These are phyloP conservation scores for Bufo gargarizans DNA, from an alignment of 2,113 vertebrate species.

Conservation along the genomic window DNA sequence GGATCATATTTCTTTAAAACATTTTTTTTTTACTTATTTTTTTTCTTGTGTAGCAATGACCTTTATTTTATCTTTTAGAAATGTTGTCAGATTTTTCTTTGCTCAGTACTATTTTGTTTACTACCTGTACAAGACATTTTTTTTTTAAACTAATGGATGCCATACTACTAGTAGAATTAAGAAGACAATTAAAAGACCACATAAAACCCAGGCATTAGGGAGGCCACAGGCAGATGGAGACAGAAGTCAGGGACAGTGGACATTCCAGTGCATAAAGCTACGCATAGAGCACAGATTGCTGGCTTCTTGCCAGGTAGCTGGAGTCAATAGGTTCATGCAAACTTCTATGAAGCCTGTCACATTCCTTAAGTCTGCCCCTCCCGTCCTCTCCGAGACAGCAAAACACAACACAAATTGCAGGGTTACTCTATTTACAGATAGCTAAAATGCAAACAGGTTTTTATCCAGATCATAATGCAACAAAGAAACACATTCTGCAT, in stretches of 20 bases:
- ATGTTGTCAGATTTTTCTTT: not conserved
- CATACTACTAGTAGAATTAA: not conserved
- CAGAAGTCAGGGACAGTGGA: not conserved
- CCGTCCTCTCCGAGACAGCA: not conserved
- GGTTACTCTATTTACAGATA: not conserved
- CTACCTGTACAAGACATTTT: not conserved
- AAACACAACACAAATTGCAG: not conserved
- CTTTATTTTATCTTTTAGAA: not conserved
- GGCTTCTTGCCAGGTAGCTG: not conserved
- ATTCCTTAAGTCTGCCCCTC: slow-evolving; percentile 19
- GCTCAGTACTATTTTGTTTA: not conserved
- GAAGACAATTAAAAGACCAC: not conserved
- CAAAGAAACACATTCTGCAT: not conserved
- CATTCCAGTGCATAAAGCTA: not conserved
- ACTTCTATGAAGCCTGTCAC: not conserved
- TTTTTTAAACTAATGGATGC: not conserved
- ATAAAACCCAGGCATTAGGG: not conserved
- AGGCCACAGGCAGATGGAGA: not conserved
- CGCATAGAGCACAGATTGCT: not conserved
- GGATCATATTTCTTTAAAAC: too few relatives aligned
- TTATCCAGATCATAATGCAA: not conserved
- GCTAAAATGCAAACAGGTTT: not conserved
- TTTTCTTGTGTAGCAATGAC: too few relatives aligned
- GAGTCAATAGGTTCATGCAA: slow-evolving; percentile 47
- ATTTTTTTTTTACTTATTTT: too few relatives aligned